Evolutionary conservation across 2,888 invertebrate species (phyloP), one percentile per base, ranked within the genome.

Genomic region (Muscina levida): DNA sequence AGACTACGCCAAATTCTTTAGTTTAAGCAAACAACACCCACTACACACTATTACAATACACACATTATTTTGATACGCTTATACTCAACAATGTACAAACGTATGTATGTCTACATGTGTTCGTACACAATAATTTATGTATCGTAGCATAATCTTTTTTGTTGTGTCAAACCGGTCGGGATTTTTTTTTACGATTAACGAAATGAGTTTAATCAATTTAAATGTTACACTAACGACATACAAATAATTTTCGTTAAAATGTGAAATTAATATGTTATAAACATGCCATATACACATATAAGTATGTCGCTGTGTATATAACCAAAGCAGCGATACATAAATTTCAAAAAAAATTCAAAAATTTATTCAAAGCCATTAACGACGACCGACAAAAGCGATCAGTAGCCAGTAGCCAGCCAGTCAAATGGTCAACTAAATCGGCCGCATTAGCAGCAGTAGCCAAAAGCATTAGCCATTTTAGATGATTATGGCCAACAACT

Each of bases 261-360:
- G 77, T 82, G 83, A 83, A 83, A 82, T 83, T 79, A 82, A 83
- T 83, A 81, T 82, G 72, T 75, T 75, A 75, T 67, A 72, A 80
- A 74, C 17, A 44, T 79, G 8, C 31, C 31, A 51, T 48, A 31
- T 42, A n/a, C n/a, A n/a, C n/a, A n/a, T n/a, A n/a, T n/a, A n/a
- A n/a, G n/a, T n/a, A n/a, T 48, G 37, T 39, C 39, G 6, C 22
- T 19, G 26, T n/a, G n/a, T n/a, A n/a, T n/a, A n/a, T n/a, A n/a
- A n/a, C n/a, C n/a, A n/a, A n/a, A n/a, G n/a, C n/a, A n/a, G n/a
- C n/a, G n/a, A n/a, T n/a, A n/a, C n/a, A n/a, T n/a, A 31, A 31
- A 8, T 31, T 56, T 51, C 19, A 51, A 51, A 19, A 19, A 51
- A 31, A 31, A 31, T 22, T 48, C 59, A 68, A 1, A 72, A 62